Evolutionary conservation across 2,113 vertebrate genomes (phyloP), one percentile per base, ranked within the genome.

Genomic region (Gymnarchus niloticus): DNA sequence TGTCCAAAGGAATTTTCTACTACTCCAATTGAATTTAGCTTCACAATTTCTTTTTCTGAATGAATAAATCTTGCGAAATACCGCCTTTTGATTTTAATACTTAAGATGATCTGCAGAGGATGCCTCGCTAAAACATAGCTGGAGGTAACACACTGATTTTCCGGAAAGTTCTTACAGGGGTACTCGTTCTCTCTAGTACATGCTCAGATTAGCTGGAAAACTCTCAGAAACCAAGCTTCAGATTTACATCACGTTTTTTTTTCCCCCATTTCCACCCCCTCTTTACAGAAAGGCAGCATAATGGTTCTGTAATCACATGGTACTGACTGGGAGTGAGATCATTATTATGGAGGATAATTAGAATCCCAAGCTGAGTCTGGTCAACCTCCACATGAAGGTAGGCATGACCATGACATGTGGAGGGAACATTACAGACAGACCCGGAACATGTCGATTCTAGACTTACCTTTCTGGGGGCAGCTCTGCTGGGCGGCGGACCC

Each of bases 261-360:
- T 37, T 73, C 28, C 52, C 83, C 76, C 82, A 28, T 33, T 87
- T 49, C 46, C 69, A 84, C 52, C 85, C 54, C 14, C 65, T 86
- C 81, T 88, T 87, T 85, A 81, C 83, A 56, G 88, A 78, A 21
- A 44, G 77, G 44, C 44, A 83, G 41, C 65, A 56, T n/a, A 81
- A 85, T 54, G 44, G 69, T 33, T 48, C 21, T 10, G 2, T 73
- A 14, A 46, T 80, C 73, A 37, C 44, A 23, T 61, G 49, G 28
- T 0, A 57, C 1, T 44, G 33, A 80, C n/a, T 59, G 6, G 12
- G 23, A 48, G 21, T 2, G 5, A 52, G 7, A 52, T 56, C n/a
- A n/a, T n/a, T n/a, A n/a, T 61, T 80, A 82, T 12, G 25, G 59
- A 9, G 73, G 46, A 65, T 56, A 25, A n/a, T 77, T 77, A 78